These are phyloP conservation scores for Girardinus metallicus DNA, from an alignment of 2,797 vertebrate species.

Conservation along the genomic window DNA sequence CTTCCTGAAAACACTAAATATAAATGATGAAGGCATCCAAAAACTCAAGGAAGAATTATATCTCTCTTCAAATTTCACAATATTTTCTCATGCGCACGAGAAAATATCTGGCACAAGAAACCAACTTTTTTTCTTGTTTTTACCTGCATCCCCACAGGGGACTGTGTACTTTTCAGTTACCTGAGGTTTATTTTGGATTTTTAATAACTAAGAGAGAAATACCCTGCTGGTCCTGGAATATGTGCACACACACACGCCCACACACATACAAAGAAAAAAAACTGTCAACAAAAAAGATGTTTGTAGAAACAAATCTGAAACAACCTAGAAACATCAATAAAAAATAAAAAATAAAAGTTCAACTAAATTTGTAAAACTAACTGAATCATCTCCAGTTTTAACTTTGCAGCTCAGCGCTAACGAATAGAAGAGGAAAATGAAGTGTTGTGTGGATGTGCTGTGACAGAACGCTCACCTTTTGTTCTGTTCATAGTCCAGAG, in stretches of 20 bases:
- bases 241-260: neutral
- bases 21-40: neutral
- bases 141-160: too few species aligned
- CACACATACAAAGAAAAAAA: neutral
- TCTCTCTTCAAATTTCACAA: neutral
- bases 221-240: neutral
- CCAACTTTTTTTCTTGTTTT: neutral
- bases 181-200: neutral
- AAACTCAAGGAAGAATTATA: neutral
- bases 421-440: neutral
- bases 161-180: neutral
- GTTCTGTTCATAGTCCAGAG: slow-evolving; percentile 89
- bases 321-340: neutral
- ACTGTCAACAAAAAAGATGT: neutral
- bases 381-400: neutral
- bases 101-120: neutral
- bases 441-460: neutral
- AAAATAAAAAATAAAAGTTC: neutral
- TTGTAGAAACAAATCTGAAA: neutral
- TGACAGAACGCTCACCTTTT: slow-evolving; percentile 67
- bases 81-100: neutral
- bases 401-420: neutral
- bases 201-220: neutral
- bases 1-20: neutral
- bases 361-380: neutral